These are phyloP conservation scores for Hemiscyllium ocellatum DNA, from an alignment of 2,113 vertebrate genomes.

Conservation along the genomic window DNA sequence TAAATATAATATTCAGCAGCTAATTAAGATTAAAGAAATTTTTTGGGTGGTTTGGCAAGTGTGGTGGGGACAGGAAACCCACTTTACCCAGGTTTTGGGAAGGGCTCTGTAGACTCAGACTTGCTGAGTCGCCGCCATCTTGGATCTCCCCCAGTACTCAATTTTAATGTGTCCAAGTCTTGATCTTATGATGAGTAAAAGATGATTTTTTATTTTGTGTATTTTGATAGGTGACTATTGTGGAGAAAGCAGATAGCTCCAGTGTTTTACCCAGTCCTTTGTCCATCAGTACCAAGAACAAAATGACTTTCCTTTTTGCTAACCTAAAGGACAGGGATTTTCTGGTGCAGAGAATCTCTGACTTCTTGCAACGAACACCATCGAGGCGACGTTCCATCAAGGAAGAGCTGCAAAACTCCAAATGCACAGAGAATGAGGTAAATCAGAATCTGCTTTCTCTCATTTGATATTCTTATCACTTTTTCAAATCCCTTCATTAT, in stretches of 20 bases:
- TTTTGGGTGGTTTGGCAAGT: too few species aligned
- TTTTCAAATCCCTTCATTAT: neutral
- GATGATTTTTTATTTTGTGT: neutral
- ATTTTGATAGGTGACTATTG: conserved; percentile 74
- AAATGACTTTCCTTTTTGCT: conserved; percentile 96
- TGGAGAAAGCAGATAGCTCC: conserved; percentile 94
- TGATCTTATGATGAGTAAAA: too few species aligned
- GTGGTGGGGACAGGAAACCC: too few species aligned
- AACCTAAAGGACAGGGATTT: conserved; percentile 93
- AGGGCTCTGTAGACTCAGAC: too few species aligned
- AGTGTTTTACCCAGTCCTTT: conserved; percentile 87
- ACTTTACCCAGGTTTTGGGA: too few species aligned
- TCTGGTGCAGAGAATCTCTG: conserved; percentile 88
- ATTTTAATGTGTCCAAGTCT: neutral
- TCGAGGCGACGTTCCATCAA: conserved; percentile 56
- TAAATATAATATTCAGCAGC: too few species aligned
- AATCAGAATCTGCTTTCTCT: neutral
- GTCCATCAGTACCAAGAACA: conserved; percentile 94
- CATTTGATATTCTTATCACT: neutral
- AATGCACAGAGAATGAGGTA: conserved; percentile 48
- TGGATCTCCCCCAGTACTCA: too few species aligned
- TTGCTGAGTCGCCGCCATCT: too few species aligned
- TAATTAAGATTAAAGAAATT: too few species aligned
- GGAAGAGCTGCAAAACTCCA: conserved; percentile 40
- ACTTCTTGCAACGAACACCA: conserved; percentile 87